These are phyloP conservation scores for Tolmerus cingulatus DNA, from an alignment of 2,888 invertebrate species.

Conservation along the genomic window DNA sequence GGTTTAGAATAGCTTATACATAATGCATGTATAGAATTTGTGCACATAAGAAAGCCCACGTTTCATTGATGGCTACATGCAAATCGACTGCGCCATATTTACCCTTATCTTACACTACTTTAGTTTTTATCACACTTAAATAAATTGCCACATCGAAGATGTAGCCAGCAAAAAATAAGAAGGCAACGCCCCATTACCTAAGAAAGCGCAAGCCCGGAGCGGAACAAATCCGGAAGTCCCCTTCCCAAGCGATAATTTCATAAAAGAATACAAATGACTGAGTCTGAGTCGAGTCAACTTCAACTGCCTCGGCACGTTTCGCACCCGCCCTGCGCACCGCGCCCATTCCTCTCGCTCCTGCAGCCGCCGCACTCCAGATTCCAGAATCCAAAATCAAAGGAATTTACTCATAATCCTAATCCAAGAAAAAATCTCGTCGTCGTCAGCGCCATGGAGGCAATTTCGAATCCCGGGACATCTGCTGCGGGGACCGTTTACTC, in stretches of 20 bases:
- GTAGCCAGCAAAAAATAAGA: not conserved
- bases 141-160: not conserved
- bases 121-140: not conserved
- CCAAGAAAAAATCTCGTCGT: not conserved
- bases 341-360: not conserved
- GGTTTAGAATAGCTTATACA: no score
- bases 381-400: no score
- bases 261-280: not conserved
- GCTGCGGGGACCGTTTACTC: not conserved
- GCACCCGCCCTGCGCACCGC: not conserved
- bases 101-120: not conserved
- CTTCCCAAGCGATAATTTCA: not conserved
- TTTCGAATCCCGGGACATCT: not conserved
- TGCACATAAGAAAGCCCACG: not conserved
- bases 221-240: not conserved
- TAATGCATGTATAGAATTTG: no score
- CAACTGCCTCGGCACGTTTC: not conserved
- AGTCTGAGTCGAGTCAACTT: not conserved
- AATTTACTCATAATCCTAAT: not conserved
- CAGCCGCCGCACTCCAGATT: not conserved
- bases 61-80: not conserved
- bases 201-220: not conserved
- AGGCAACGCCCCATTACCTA: not conserved
- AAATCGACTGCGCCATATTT: not conserved
- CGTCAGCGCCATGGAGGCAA: not conserved